Conservation (phyloP, 1,140 invertebrate species). For the Drosophila tani region DNA sequence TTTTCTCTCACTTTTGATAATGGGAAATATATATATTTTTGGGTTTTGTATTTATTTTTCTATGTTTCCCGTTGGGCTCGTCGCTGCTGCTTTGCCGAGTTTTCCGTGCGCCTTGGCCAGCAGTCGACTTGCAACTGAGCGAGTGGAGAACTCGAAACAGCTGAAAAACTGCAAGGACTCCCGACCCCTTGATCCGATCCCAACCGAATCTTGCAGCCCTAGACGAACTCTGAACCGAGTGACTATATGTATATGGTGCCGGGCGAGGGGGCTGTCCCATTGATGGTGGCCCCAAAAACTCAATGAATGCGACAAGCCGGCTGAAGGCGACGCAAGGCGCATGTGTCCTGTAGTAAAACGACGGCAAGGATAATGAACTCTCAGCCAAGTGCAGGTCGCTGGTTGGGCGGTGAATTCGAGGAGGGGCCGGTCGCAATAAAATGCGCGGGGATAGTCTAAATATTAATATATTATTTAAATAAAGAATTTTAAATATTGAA, state of each 20-base stretch:
- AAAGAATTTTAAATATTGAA: no score
- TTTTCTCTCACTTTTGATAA: conserved; percentile 44
- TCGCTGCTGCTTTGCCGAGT: conserved; percentile 44
- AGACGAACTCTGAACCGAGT: conserved; percentile 45
- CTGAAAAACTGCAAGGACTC: conserved; percentile 67
- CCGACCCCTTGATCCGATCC: conserved; percentile 18
- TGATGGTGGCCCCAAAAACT: conserved; percentile 65
- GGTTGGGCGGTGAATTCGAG: neutral
- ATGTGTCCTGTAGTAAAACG: conserved; percentile 59
- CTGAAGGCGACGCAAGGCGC: conserved; percentile 37
- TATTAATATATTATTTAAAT: no score
- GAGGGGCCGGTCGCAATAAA: neutral
- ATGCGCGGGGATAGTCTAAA: no score
- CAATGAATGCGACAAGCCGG: conserved; percentile 52
- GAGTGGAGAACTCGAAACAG: conserved; percentile 30
- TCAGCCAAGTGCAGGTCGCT: conserved; percentile 7
- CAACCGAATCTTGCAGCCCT: conserved; percentile 39
- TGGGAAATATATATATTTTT: conserved; percentile 14
- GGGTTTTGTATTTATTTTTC: conserved; percentile 17
- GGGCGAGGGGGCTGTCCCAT: conserved; percentile 31
- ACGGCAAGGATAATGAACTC: conserved; percentile 53
- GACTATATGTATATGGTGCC: neutral
- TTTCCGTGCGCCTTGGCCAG: conserved; percentile 66
- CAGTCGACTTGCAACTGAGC: conserved; percentile 77
- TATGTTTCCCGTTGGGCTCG: conserved; percentile 26